Conservation (phyloP, 53 echinoderm and acorn worm species). For the Hippasteria phrygiana region DNA sequence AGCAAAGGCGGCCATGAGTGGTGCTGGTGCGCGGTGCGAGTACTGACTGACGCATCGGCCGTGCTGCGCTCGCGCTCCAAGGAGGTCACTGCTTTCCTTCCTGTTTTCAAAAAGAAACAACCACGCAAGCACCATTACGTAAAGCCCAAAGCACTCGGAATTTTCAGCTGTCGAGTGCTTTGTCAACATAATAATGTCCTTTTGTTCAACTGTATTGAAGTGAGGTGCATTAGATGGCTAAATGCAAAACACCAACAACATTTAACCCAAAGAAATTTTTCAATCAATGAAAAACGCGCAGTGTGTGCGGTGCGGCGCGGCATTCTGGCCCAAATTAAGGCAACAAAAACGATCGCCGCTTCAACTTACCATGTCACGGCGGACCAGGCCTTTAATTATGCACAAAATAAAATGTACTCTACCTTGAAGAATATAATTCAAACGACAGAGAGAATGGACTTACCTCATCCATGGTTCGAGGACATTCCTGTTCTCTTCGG, state of each 20-base stretch:
- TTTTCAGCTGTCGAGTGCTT: conserved; percentile 13
- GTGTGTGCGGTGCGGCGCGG: background rate
- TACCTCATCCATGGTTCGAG: conserved; percentile 42
- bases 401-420: background rate
- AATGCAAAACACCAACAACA: conserved; percentile 39
- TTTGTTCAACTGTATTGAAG: conserved; percentile 31
- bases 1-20: conserved; percentile 76
- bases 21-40: conserved; percentile 45
- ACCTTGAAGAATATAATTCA: background rate
- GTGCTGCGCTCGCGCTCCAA: background rate
- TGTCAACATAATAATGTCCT: conserved; percentile 38
- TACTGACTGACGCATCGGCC: conserved; percentile 57
- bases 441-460: background rate
- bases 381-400: background rate
- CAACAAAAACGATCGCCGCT: conserved; percentile 8
- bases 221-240: background rate
- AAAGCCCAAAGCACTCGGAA: conserved; percentile 27
- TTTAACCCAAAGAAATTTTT: background rate
- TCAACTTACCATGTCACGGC: no score
- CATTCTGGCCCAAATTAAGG: background rate
- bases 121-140: conserved; percentile 58
- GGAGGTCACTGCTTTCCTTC: conserved; percentile 34
- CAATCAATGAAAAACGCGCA: background rate
- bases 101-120: conserved; percentile 52
- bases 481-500: conserved; percentile 1